These are phyloP conservation scores for Scaptomyza parva DNA, from an alignment of 2,888 invertebrate genomes.

Conservation along the genomic window DNA sequence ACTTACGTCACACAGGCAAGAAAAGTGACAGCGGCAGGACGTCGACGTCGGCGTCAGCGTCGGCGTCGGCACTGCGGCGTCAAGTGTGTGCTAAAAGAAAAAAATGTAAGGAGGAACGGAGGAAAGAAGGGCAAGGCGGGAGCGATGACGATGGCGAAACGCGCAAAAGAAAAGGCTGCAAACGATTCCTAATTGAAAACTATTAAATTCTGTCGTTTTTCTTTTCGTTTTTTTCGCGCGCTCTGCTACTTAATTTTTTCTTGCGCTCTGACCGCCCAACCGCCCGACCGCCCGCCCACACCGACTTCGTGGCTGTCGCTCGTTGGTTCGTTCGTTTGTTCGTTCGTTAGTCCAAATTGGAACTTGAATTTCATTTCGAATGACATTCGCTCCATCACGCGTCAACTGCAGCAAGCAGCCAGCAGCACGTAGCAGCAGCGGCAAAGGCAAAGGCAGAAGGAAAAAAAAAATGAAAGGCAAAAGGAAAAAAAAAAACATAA, in stretches of 20 bases:
- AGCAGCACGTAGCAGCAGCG: slow-evolving; percentile 64
- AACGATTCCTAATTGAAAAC: slow-evolving; percentile 85
- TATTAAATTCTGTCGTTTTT: slow-evolving; percentile 80
- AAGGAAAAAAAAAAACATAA: slow-evolving; percentile 13
- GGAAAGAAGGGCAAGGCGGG: background rate
- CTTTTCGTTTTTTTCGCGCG: slow-evolving; percentile 7
- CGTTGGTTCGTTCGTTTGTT: slow-evolving; percentile 45
- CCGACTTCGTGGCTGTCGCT: slow-evolving; percentile 46
- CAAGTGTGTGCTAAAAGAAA: slow-evolving; percentile 57
- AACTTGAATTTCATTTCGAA: slow-evolving; percentile 84
- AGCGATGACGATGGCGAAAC: slow-evolving; percentile 8
- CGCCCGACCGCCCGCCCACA: background rate
- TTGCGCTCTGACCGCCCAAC: slow-evolving; percentile 50
- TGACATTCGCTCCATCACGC: slow-evolving; percentile 85
- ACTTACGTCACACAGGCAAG: slow-evolving; percentile 66
- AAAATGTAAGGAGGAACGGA: background rate
- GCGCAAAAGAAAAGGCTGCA: slow-evolving; percentile 79
- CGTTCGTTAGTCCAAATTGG: slow-evolving; percentile 75
- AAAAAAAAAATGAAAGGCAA: slow-evolving; percentile 12
- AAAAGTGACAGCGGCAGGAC: slow-evolving; percentile 41
- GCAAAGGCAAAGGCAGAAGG: slow-evolving; percentile 12
- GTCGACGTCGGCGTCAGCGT: slow-evolving; percentile 38
- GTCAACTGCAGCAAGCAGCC: slow-evolving; percentile 83
- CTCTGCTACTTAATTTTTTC: slow-evolving; percentile 65
- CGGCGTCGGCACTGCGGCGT: slow-evolving; percentile 32